Evolutionary conservation across 35 echinoderm and acorn worm genomes (phyloP).

Genomic region (Diadema setosum): DNA sequence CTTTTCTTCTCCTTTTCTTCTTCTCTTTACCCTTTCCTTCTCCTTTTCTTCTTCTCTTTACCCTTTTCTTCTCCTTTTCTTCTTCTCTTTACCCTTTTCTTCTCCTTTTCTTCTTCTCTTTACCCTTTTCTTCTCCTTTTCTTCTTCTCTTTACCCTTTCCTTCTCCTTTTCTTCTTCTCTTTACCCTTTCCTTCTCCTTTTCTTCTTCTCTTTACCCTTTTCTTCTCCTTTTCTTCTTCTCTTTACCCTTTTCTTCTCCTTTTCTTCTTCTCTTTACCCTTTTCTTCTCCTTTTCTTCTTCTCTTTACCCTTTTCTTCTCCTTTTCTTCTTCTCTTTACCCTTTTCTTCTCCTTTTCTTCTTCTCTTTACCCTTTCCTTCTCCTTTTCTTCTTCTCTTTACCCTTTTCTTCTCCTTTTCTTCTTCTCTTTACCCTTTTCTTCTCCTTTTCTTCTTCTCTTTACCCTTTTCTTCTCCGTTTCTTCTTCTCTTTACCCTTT

Average conservation of each 20-base stretch:
- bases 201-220: not conserved
- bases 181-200: not conserved
- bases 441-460: not conserved
- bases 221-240: too few relatives aligned
- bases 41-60: too few relatives aligned
- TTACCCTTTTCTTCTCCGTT: not conserved
- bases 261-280: not conserved
- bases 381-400: not conserved
- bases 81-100: not conserved
- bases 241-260: not conserved
- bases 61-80: not conserved
- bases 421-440: too few relatives aligned
- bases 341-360: not conserved
- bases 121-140: not conserved
- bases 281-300: not conserved
- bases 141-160: not conserved
- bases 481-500: too few relatives aligned
- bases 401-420: not conserved
- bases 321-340: not conserved
- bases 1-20: not conserved
- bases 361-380: not conserved
- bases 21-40: not conserved
- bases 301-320: not conserved
- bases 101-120: too few relatives aligned
- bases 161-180: too few relatives aligned